Conservation (phyloP, 2,888 invertebrate species). For the Leptothorax acervorum region DNA sequence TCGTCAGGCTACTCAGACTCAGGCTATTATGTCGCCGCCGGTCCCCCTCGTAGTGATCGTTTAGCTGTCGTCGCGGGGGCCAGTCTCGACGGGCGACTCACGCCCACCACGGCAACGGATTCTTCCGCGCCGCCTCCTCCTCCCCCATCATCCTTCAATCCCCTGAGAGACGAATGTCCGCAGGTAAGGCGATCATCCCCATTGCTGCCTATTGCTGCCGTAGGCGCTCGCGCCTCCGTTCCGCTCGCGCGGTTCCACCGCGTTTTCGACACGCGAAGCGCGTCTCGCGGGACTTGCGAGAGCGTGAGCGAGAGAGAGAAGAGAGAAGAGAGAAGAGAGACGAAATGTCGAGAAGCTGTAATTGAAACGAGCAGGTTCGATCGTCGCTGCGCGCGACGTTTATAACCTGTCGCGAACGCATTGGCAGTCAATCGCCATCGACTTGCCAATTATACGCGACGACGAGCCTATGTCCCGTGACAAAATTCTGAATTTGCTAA, state of each 20-base stretch:
- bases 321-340: not conserved
- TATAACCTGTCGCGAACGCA: slow-evolving; percentile 13
- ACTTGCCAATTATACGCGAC: slow-evolving; percentile 32
- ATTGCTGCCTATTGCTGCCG: not conserved
- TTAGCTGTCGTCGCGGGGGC: not conserved
- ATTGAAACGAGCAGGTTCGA: slow-evolving; percentile 23
- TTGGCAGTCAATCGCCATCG: slow-evolving; percentile 29
- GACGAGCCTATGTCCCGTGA: not conserved
- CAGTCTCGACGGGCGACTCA: not conserved
- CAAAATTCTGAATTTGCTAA: slow-evolving; percentile 13
- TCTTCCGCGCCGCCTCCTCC: not conserved
- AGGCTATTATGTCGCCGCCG: slow-evolving; percentile 27
- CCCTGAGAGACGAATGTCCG: slow-evolving; percentile 28
- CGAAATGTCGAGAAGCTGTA: not conserved
- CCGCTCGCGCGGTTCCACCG: not conserved
- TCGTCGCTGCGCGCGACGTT: slow-evolving; percentile 7
- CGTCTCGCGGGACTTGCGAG: not conserved
- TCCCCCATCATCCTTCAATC: not conserved
- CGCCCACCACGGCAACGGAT: not conserved
- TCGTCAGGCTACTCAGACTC: not conserved
- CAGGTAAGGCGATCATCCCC: slow-evolving; percentile 46
- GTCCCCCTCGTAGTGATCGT: slow-evolving; percentile 23
- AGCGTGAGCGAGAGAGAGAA: not conserved
- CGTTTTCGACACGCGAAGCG: not conserved
- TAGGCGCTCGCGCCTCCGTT: not conserved